These are phyloP conservation scores for Ardeotis arabs DNA, from an alignment of 2,113 vertebrate species.

Conservation along the genomic window DNA sequence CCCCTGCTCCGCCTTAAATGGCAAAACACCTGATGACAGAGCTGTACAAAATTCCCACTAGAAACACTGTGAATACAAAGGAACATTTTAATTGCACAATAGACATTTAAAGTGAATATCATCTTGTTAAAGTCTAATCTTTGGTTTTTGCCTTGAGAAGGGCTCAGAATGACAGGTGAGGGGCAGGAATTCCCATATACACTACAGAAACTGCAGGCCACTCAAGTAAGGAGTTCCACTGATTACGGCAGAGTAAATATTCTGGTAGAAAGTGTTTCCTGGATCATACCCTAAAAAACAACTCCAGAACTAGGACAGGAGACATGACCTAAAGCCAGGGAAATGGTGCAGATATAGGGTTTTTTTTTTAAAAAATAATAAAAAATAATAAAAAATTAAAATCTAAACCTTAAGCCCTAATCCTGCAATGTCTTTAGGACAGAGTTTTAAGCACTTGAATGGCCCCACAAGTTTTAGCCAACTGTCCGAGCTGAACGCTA, in stretches of 20 bases:
- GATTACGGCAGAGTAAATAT: background rate
- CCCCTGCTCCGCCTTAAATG: background rate
- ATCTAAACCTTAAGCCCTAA: background rate
- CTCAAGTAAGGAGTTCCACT: background rate
- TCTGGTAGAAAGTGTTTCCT: background rate
- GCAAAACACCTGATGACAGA: background rate
- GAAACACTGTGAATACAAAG: background rate
- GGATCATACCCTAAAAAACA: background rate
- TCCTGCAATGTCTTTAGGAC: background rate
- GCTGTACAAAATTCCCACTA: background rate
- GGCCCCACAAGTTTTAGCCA: background rate
- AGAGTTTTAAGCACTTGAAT: background rate
- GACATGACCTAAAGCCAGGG: background rate
- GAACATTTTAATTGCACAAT: conserved; percentile 43
- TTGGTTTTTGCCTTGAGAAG: conserved; percentile 71
- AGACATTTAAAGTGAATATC: conserved; percentile 2
- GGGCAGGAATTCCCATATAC: background rate
- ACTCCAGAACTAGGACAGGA: background rate
- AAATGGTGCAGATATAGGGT: background rate
- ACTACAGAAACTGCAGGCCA: background rate
- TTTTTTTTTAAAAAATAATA: no score
- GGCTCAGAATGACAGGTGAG: conserved; percentile 9
- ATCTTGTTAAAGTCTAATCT: conserved; percentile 53
- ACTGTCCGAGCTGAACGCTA: background rate
- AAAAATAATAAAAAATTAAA: no score